These are phyloP conservation scores for Zeuzera pyrina DNA, from an alignment of 2,888 invertebrate genomes.

Conservation along the genomic window DNA sequence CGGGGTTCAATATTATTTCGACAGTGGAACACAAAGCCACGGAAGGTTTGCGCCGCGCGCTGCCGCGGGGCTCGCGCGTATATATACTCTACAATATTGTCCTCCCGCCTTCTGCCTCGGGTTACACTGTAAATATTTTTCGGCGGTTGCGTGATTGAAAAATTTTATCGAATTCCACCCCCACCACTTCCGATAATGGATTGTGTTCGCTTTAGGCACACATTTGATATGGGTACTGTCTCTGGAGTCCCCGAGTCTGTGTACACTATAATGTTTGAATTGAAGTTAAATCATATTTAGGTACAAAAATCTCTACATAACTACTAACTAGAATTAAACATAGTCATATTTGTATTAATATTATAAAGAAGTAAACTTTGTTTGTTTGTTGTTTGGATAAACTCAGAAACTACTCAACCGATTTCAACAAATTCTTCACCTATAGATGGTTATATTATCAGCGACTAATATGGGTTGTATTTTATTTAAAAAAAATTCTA, in stretches of 20 bases:
- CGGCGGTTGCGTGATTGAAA: constrained; percentile 68
- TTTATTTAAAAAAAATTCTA: no score
- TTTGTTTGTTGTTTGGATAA: no score
- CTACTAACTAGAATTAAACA: no score
- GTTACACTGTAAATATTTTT: constrained; percentile 71
- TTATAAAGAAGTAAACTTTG: no score
- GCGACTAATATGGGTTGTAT: no score
- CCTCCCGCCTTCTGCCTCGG: constrained; percentile 63
- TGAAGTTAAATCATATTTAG: neutral
- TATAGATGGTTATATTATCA: no score
- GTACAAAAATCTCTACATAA: no score
- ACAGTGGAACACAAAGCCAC: constrained; percentile 59
- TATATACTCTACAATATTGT: constrained; percentile 66
- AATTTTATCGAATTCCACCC: constrained; percentile 64
- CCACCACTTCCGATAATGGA: constrained; percentile 52
- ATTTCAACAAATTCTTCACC: no score
- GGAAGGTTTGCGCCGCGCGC: constrained; percentile 50
- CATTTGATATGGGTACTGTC: constrained; percentile 39
- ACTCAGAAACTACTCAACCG: no score
- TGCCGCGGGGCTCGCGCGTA: constrained; percentile 54
- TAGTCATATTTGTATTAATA: no score
- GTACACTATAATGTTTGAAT: neutral
- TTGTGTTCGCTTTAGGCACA: constrained; percentile 42
- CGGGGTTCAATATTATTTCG: constrained; percentile 70
- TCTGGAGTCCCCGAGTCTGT: constrained; percentile 16